Base-by-base conservation (phyloP, 2,797 vertebrate genomes). In the Selene dorsalis region DNA sequence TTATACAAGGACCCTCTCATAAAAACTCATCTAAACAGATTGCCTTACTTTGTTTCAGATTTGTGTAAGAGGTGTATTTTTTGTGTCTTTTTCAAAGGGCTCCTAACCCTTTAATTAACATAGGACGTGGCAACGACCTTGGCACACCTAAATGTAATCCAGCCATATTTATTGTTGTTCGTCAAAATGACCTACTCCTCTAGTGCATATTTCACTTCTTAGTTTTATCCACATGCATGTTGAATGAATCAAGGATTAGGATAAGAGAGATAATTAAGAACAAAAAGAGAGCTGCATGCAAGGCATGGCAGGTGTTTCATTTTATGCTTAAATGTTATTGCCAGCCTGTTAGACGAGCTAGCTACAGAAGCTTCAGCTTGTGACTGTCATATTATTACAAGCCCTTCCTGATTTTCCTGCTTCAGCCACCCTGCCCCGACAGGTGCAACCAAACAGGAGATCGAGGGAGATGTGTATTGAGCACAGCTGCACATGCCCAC, bases 401-500 rank as follows among this genome's bases (percentile, higher is more conserved):
- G 81, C 85, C n/a, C 18, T 17, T 28, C 38, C 70, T 68, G 75
- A 67, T 68, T 79, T 83, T 72, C 60, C 55, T 65, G 70, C 57
- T 35, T 41, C 32, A 66, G 77, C 74, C 56, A 77, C 66, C 82
- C 80, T 60, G 72, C 69, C 82, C 79, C 18, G 48, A 65, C 70
- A 75, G 58, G 65, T 76, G 66, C 68, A 73, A 67, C 70, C 57
- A 26, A 73, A 75, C 72, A 68, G 65, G 35, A 72, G 55, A 50
- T 47, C 67, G 79, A 78, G 57, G 43, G 59, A 30, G 53, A 63
- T 70, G 79, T 69, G 38, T 39, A 66, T 69, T 62, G 47, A 70
- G 39, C 56, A 73, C 68, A 78, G 66, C 68, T 77, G 67, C 66
- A 76, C 82, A 84, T 76, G 73, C 70, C 75, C 78, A 77, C 84